phyloP scores from a whole-genome alignment of 1,140 invertebrate species.

The Liolophura sinensis region DNA sequence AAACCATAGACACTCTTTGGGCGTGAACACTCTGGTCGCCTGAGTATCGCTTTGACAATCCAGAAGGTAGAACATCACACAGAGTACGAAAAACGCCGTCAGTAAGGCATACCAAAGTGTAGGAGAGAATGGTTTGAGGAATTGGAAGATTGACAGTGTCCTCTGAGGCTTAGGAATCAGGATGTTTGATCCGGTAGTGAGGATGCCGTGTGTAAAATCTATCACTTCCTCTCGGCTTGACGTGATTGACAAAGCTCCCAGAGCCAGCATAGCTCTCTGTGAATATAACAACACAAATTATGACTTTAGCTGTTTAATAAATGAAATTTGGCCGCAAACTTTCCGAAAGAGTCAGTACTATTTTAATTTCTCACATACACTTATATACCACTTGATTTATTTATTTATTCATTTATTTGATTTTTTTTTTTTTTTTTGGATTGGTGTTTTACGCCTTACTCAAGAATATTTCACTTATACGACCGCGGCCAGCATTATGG shows the following conservation, averaged over 20 bases:
- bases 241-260: constrained; percentile 51
- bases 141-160: constrained; percentile 41
- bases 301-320: too few relatives aligned
- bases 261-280: constrained; percentile 44
- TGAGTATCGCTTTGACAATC: constrained; percentile 28
- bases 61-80: constrained; percentile 32
- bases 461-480: too few relatives aligned
- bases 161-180: constrained; percentile 38
- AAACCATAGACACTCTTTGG: constrained; percentile 37
- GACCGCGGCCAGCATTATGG: too few relatives aligned
- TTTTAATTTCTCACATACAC: too few relatives aligned
- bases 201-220: constrained; percentile 45
- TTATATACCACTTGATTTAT: too few relatives aligned
- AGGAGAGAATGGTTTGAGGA: constrained; percentile 44
- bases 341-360: too few relatives aligned
- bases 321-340: too few relatives aligned
- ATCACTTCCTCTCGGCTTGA: constrained; percentile 39
- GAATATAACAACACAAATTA: constrained; percentile 3
- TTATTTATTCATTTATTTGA: too few relatives aligned
- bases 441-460: too few relatives aligned
- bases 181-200: constrained; percentile 45
- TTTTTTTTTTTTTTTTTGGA: too few relatives aligned
- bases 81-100: constrained; percentile 35
- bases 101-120: constrained; percentile 47
- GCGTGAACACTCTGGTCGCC: constrained; percentile 23